A percentile compares a stretch with the other conserved stretches of the same genome.
Conservation (phyloP, 2,888 invertebrate genomes). For the Rugalucina vietnamica region DNA sequence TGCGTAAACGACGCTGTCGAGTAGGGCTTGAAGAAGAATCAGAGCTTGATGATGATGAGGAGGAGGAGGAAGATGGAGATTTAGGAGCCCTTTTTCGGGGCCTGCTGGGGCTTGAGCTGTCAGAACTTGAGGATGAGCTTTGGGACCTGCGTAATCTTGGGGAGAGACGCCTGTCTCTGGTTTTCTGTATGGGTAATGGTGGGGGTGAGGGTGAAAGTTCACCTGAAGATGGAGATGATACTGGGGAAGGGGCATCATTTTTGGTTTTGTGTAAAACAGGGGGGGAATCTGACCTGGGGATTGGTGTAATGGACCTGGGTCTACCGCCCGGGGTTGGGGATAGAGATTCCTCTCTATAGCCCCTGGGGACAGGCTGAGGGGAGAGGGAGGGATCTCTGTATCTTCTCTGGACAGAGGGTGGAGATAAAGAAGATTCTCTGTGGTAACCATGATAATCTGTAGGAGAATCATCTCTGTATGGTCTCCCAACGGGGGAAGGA, state of each 20-base stretch:
- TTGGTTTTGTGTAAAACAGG: constrained; percentile 44
- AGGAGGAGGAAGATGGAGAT: neutral
- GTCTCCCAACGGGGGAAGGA: neutral
- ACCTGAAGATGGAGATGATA: constrained; percentile 56
- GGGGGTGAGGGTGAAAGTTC: constrained; percentile 59
- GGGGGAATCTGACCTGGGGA: constrained; percentile 47
- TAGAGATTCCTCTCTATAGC: neutral
- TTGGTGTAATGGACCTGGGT: neutral
- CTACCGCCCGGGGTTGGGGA: constrained; percentile 31
- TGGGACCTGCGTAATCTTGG: neutral
- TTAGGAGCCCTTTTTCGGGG: neutral
- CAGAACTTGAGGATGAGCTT: constrained; percentile 20
- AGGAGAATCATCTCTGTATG: constrained; percentile 1
- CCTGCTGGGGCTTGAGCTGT: neutral
- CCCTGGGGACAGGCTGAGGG: constrained; percentile 36
- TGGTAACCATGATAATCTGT: constrained; percentile 25
- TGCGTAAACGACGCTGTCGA: neutral
- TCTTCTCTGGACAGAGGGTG: neutral
- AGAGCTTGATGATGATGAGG: constrained; percentile 3
- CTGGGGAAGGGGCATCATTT: constrained; percentile 42
- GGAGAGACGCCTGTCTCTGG: neutral
- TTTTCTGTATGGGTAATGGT: neutral
- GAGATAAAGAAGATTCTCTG: constrained; percentile 13
- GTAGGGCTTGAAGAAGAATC: neutral
- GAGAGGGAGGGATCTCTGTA: constrained; percentile 36